Evolutionary conservation across 2,113 vertebrate species (phyloP).

Genomic region (Grammomys dolichurus): DNA sequence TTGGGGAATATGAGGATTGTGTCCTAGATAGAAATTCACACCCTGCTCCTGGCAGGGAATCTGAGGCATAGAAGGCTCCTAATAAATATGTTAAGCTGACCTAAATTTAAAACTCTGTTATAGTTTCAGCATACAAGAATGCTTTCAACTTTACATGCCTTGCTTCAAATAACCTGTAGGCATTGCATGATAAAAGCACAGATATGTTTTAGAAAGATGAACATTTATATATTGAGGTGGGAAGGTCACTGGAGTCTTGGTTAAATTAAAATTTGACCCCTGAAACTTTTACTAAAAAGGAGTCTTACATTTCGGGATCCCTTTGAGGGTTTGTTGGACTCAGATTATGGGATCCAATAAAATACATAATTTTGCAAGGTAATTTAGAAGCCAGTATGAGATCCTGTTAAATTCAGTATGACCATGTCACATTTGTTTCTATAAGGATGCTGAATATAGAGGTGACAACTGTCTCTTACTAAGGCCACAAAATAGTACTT

Average conservation of each 20-base stretch:
- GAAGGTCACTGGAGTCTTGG: not conserved
- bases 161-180: not conserved
- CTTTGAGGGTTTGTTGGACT: not conserved
- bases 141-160: not conserved
- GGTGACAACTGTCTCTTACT: not conserved
- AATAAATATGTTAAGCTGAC: slow-evolving; percentile 41
- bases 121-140: not conserved
- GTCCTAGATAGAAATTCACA: not conserved
- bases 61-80: not conserved
- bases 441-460: not conserved
- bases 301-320: not conserved
- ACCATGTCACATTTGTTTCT: not conserved
- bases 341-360: not conserved
- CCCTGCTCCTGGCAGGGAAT: not conserved
- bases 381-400: not conserved
- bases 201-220: not conserved
- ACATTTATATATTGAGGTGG: not conserved
- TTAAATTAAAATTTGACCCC: slow-evolving; percentile 2
- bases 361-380: not conserved
- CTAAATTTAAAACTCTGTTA: slow-evolving; percentile 24
- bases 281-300: not conserved
- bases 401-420: not conserved
- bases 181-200: not conserved
- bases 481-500: not conserved
- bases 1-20: not conserved